Base-by-base conservation (phyloP, 2,888 invertebrate species). In the Melanchra persicariae region DNA sequence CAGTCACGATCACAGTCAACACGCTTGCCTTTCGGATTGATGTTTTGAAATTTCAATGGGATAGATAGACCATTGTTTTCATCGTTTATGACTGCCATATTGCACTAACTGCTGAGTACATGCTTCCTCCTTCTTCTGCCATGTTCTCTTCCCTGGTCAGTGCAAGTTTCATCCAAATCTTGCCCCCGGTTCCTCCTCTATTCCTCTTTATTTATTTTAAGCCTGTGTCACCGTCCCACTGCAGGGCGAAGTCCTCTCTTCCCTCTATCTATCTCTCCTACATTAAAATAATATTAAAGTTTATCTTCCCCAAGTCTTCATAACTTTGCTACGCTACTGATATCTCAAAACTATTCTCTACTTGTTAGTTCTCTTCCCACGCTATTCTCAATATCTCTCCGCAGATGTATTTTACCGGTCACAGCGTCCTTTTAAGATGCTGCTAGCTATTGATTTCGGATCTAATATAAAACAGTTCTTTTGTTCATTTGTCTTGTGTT, bases 391-490 rank as follows among this genome's bases (percentile, higher is more conserved):
- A 76, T 70, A 66, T 55, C 30, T 52, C 17, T 43, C 9, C 57
- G 43, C 43, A 74, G 58, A 54, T 74, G 64, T 59, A 74, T 75
- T 74, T 62, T 74, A 60, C 37, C 34, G 66, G 60, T 45, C 75
- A 12, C 22, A 61, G 65, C 57, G 17, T 65, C 57, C 19, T 52
- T 60, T 61, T 74, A 57, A 47, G 55, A 79, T 63, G 43, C 74
- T 79, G 55, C 77, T 26, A 73, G 45, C 55, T 80, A 80, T 80
- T 80, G 76, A 75, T 75, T 75, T 58, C 45, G 64, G 57, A 66
- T 81, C 15, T 66, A 81, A 77, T 80, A 66, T 75, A 54, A 76
- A 80, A 62, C 76, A 52, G 75, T 59, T 76, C 22, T 74, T 80
- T 76, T 74, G 43, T 74, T 63, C 59, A 60, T 72, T 54, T 64